phyloP scores from a whole-genome alignment of 2,888 invertebrate species.

The Mellilla xanthometata region DNA sequence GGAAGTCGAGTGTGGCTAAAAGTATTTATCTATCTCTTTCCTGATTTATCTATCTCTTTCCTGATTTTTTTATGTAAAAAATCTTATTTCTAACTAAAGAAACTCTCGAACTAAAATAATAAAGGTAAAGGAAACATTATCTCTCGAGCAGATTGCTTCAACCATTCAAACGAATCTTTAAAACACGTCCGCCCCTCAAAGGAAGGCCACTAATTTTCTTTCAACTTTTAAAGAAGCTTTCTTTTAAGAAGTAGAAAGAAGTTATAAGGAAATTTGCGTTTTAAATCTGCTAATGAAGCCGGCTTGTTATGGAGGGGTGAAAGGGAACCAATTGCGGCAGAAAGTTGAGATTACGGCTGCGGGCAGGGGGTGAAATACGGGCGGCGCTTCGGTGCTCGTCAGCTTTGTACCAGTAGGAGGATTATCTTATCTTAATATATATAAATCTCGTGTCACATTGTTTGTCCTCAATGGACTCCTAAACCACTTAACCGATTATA shows the following conservation, averaged over 20 bases:
- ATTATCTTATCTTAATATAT: no score
- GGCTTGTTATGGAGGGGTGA: slow-evolving; percentile 79
- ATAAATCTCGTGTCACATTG: no score
- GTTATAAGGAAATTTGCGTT: slow-evolving; percentile 81
- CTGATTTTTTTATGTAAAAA: slow-evolving; percentile 14
- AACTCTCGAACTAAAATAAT: no score
- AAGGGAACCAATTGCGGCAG: slow-evolving; percentile 65
- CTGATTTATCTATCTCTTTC: no score
- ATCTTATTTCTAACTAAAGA: no score
- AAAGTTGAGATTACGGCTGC: slow-evolving; percentile 46
- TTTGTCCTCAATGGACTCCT: no score
- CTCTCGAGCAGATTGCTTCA: slow-evolving; percentile 72
- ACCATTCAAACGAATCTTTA: slow-evolving; percentile 73
- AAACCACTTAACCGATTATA: no score
- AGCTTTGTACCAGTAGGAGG: no score
- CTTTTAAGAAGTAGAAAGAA: slow-evolving; percentile 80
- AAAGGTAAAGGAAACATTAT: slow-evolving; percentile 54
- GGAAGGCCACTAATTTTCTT: slow-evolving; percentile 80
- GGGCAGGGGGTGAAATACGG: slow-evolving; percentile 23
- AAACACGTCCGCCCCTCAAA: slow-evolving; percentile 74
- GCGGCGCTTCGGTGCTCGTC: no score
- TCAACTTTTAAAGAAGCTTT: slow-evolving; percentile 77
- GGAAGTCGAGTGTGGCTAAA: no score
- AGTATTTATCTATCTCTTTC: no score
- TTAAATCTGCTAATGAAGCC: slow-evolving; percentile 83